These are phyloP conservation scores for Bradypodion ventrale DNA, from an alignment of 2,797 vertebrate species.

Conservation along the genomic window DNA sequence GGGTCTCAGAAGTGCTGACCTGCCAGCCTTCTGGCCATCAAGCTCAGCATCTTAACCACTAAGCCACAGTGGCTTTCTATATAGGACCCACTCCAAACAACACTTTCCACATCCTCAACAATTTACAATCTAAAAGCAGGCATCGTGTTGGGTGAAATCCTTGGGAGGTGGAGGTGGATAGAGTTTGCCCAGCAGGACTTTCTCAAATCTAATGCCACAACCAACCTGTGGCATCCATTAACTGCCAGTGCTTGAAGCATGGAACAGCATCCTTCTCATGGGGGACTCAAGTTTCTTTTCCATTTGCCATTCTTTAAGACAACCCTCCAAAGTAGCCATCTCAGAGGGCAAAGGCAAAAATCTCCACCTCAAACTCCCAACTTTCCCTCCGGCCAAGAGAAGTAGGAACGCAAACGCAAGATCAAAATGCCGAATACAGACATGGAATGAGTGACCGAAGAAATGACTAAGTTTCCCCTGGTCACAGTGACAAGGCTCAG, in stretches of 20 bases:
- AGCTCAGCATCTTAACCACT: no score
- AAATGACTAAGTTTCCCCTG: conserved; percentile 26
- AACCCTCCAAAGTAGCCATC: no score
- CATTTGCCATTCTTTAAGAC: background rate
- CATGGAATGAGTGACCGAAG: background rate
- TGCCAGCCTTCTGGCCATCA: no score
- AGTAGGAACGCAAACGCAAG: background rate
- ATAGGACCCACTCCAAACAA: no score
- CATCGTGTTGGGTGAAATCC: no score
- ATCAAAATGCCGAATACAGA: background rate
- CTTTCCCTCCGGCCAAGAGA: background rate
- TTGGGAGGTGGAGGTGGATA: no score
- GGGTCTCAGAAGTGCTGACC: no score
- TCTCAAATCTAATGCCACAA: background rate
- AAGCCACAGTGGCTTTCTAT: no score
- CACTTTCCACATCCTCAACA: no score
- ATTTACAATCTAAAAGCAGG: no score
- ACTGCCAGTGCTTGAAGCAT: background rate
- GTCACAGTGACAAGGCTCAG: conserved; percentile 28
- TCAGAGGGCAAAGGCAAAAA: background rate
- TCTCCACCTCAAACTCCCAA: background rate
- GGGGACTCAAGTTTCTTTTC: background rate
- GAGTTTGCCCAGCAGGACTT: no score
- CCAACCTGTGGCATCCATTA: background rate
- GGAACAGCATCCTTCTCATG: background rate